phyloP scores from a whole-genome alignment of 2,888 invertebrate species.

The Orchesellides sinensis region DNA sequence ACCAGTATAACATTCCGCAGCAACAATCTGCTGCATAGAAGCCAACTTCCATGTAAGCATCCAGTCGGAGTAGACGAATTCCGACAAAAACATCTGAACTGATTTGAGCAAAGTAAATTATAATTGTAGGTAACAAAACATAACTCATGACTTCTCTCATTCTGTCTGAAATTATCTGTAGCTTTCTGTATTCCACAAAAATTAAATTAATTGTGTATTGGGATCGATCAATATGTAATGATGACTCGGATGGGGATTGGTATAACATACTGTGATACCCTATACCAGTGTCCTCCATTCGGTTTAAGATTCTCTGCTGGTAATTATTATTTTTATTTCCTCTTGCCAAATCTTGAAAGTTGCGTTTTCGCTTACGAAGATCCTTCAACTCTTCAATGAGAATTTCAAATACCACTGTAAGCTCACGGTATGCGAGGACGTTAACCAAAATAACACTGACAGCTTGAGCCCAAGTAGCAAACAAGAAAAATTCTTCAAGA shows the following conservation, averaged over 20 bases:
- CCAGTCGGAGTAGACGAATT: conserved; percentile 13
- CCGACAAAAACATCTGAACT: conserved; percentile 49
- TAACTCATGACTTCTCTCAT: conserved; percentile 20
- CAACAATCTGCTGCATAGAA: conserved; percentile 44
- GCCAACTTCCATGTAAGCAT: neutral
- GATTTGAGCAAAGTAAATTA: conserved; percentile 47
- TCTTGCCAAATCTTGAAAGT: neutral
- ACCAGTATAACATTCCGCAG: conserved; percentile 40
- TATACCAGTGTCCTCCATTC: neutral
- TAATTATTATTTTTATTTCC: neutral
- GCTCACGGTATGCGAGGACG: conserved; percentile 23
- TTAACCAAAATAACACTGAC: conserved; percentile 30
- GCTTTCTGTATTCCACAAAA: conserved; percentile 33
- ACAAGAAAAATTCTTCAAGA: conserved; percentile 22
- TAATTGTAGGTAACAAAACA: conserved; percentile 12
- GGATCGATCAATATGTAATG: neutral
- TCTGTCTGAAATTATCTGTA: conserved; percentile 14
- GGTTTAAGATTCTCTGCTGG: neutral
- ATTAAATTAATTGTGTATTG: conserved; percentile 31
- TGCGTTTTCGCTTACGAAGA: neutral
- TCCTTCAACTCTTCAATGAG: conserved; percentile 6
- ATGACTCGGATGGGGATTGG: too few relatives aligned
- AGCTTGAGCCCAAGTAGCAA: conserved; percentile 38
- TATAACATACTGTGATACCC: too few relatives aligned
- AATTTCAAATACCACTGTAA: conserved; percentile 18